Percentiles rank a stretch among this genome's conserved stretches.
Evolutionary conservation across 2,797 vertebrate genomes (phyloP).

Genomic region (Gobio occitaniae): DNA sequence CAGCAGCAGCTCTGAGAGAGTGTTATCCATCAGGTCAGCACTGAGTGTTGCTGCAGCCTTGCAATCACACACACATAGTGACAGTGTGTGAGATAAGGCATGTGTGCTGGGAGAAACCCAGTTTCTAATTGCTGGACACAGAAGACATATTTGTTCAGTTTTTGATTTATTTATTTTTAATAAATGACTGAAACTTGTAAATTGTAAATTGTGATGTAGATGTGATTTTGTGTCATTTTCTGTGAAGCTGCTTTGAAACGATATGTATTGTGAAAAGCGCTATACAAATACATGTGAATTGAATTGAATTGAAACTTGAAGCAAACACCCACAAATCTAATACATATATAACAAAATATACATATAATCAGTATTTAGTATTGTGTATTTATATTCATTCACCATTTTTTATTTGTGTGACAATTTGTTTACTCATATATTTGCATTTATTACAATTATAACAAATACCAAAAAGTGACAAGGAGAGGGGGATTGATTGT

Average conservation of each 20-base stretch:
- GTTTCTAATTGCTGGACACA: not conserved
- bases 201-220: no score
- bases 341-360: not conserved
- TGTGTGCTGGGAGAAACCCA: not conserved
- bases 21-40: constrained; percentile 13
- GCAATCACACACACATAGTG: constrained; percentile 24
- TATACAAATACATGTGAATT: no score
- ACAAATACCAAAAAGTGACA: not conserved
- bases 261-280: no score
- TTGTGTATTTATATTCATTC: not conserved
- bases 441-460: not conserved
- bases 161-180: not conserved
- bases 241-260: no score
- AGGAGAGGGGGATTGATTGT: no score
- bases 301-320: not conserved
- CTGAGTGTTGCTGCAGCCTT: not conserved
- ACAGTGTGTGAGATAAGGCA: constrained; percentile 33
- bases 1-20: constrained; percentile 6
- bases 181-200: not conserved
- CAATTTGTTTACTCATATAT: not conserved
- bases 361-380: not conserved
- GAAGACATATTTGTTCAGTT: no score
- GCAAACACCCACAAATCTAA: not conserved
- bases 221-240: no score
- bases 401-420: not conserved